These are phyloP conservation scores for Philotrypesis tridentata DNA, from an alignment of 1,140 invertebrate species.

Conservation along the genomic window DNA sequence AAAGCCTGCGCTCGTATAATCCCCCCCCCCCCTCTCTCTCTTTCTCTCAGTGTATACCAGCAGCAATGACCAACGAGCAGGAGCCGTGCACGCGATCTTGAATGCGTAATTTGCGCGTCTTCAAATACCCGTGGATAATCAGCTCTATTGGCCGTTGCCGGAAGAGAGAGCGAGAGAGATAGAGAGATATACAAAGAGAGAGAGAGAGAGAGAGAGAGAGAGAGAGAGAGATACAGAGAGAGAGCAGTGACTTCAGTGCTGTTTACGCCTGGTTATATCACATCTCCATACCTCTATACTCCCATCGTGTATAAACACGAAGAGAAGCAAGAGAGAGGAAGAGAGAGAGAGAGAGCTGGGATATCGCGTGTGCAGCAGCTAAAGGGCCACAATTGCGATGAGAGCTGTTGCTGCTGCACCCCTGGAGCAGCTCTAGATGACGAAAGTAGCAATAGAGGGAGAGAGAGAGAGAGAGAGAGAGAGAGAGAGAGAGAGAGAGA, in stretches of 20 bases:
- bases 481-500: background rate
- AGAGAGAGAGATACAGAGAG: background rate
- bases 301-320: background rate
- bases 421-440: background rate
- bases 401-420: background rate
- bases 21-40: no score
- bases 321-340: no score
- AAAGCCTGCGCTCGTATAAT: background rate
- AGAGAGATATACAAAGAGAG: background rate
- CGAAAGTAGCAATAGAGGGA: background rate
- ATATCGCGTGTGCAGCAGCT: slow-evolving; percentile 7
- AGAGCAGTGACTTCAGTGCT: background rate
- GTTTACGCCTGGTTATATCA: slow-evolving; percentile 22
- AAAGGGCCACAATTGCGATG: slow-evolving; percentile 10
- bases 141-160: background rate
- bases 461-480: background rate
- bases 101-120: slow-evolving; percentile 41
- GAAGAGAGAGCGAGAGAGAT: no score
- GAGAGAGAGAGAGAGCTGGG: background rate
- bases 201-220: background rate
- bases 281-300: background rate
- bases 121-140: slow-evolving; percentile 40
- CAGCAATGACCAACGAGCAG: background rate
- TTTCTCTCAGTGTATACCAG: no score
- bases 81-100: slow-evolving; percentile 9